A percentile compares a stretch with the other conserved stretches of the same genome.
These are phyloP conservation scores for Formica selysi DNA, from an alignment of 1,140 invertebrate species.

Conservation along the genomic window DNA sequence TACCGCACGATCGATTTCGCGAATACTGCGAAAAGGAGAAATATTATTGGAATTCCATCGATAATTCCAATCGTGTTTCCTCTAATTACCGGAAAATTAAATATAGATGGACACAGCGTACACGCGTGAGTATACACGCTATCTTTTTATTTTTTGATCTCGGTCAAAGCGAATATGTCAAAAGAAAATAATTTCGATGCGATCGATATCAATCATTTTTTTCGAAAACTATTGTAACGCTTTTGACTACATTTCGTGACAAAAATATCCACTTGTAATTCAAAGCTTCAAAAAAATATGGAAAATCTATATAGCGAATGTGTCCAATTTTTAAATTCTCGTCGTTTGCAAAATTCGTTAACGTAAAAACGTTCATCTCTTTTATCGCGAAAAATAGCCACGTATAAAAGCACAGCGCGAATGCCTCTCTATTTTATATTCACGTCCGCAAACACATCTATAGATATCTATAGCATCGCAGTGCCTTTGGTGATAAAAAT, in stretches of 20 bases:
- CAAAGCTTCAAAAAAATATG: neutral
- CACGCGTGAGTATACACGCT: neutral
- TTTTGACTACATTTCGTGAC: neutral
- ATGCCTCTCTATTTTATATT: neutral
- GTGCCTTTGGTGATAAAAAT: constrained; percentile 32
- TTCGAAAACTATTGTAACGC: neutral
- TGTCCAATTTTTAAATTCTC: constrained; percentile 10
- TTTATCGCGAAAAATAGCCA: neutral
- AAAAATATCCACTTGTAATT: neutral
- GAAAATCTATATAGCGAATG: neutral
- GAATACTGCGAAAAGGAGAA: constrained; percentile 38
- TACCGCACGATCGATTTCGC: constrained; percentile 63
- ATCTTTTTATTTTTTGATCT: neutral
- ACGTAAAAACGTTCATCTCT: constrained; percentile 6
- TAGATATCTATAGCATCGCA: neutral
- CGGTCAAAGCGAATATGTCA: neutral
- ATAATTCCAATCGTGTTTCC: constrained; percentile 69
- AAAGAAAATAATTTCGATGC: neutral
- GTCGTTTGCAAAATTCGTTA: neutral
- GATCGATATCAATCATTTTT: constrained; percentile 23
- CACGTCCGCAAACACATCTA: neutral
- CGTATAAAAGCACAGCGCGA: neutral
- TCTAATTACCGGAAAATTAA: constrained; percentile 57
- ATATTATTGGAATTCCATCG: constrained; percentile 60
- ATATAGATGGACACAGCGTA: neutral